phyloP scores from a whole-genome alignment of 2,797 vertebrate species.

The Mormyrops attenuatus region DNA sequence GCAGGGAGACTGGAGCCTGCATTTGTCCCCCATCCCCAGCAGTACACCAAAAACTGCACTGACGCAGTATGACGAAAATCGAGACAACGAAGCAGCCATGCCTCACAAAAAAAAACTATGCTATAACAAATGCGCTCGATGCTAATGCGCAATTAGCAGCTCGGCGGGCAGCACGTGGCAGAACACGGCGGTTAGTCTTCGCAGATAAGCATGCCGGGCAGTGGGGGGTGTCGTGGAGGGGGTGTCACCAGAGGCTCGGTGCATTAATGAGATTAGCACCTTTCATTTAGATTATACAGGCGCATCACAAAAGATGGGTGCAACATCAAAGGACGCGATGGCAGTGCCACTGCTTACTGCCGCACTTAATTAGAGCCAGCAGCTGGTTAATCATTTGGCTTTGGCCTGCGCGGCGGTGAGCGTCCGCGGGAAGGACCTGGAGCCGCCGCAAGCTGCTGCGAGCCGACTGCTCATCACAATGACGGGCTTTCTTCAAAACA shows the following conservation, averaged over 20 bases:
- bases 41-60: neutral
- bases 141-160: constrained; percentile 45
- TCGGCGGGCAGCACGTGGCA: constrained; percentile 24
- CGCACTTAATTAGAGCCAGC: constrained; percentile 46
- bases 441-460: constrained; percentile 22
- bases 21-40: neutral
- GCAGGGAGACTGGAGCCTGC: neutral
- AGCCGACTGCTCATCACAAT: constrained; percentile 41
- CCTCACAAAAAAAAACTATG: constrained; percentile 22
- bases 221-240: constrained; percentile 42
- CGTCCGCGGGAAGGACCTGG: constrained; percentile 16
- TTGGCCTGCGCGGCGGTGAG: constrained; percentile 14
- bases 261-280: constrained; percentile 56
- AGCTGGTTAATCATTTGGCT: constrained; percentile 40
- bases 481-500: constrained; percentile 31
- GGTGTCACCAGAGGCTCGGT: constrained; percentile 42
- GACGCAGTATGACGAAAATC: neutral
- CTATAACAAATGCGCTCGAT: constrained; percentile 44
- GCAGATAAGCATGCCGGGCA: constrained; percentile 42
- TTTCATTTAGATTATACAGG: constrained; percentile 60
- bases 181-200: constrained; percentile 34
- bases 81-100: constrained; percentile 22
- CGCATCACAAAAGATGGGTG: constrained; percentile 44
- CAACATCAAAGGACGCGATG: constrained; percentile 50
- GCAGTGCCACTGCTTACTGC: constrained; percentile 43